Evolutionary conservation across 2,113 vertebrate genomes (phyloP).

Genomic region (Pseudonaja textilis): DNA sequence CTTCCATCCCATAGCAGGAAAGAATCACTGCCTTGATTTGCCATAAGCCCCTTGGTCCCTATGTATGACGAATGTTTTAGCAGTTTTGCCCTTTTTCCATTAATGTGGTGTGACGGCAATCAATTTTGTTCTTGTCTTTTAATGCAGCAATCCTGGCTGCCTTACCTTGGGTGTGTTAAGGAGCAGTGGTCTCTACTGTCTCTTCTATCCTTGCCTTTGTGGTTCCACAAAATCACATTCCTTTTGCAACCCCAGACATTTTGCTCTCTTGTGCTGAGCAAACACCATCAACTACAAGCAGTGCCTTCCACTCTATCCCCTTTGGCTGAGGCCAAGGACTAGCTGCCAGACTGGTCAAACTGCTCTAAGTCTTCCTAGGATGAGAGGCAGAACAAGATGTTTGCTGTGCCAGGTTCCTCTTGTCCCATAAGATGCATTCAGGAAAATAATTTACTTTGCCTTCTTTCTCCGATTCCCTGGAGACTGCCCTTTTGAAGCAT

Average conservation of each 20-base stretch:
- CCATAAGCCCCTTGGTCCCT: not conserved
- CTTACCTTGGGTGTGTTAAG: not conserved
- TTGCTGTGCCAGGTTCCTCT: not conserved
- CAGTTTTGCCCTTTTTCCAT: not conserved
- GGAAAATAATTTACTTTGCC: not conserved
- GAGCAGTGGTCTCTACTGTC: not conserved
- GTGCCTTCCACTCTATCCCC: not conserved
- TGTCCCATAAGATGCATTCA: not conserved
- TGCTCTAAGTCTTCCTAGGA: not conserved
- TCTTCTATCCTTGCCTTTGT: not conserved
- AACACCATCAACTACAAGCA: not conserved
- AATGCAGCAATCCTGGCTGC: not conserved
- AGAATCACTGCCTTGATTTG: not conserved
- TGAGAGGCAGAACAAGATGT: not conserved
- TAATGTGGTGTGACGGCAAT: not conserved
- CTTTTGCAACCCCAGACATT: not conserved
- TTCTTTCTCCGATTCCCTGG: not conserved
- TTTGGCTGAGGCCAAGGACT: not conserved
- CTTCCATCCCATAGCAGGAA: not conserved
- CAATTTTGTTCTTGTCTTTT: not conserved
- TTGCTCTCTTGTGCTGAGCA: not conserved
- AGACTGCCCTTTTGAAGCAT: not conserved
- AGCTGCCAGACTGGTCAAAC: not conserved
- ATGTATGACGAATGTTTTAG: not conserved
- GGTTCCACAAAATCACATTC: not conserved